phyloP scores from a whole-genome alignment of 2,113 vertebrate species.

The Aphelocoma coerulescens region DNA sequence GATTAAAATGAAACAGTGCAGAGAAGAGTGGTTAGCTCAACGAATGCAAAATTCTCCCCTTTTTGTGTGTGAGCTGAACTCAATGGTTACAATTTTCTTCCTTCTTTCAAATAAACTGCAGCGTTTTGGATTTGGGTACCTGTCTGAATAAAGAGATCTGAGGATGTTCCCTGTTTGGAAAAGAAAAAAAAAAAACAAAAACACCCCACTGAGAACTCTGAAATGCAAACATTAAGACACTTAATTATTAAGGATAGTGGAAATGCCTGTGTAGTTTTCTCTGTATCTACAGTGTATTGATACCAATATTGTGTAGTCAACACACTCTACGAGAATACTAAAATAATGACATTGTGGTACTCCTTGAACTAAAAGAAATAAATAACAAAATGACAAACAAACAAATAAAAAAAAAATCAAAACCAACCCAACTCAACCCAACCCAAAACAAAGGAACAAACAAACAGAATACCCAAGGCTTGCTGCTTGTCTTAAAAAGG shows the following conservation, averaged over 20 bases:
- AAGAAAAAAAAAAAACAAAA: neutral
- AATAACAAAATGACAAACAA: neutral
- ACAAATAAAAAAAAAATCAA: neutral
- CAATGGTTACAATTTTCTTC: neutral
- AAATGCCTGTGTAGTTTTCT: neutral
- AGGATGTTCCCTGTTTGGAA: neutral
- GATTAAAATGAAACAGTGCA: constrained; percentile 44
- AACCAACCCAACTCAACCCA: neutral
- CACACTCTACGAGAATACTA: neutral
- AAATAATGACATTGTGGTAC: neutral
- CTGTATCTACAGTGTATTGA: neutral
- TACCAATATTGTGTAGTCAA: neutral
- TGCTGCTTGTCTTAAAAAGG: neutral
- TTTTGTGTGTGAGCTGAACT: neutral
- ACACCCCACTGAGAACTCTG: neutral
- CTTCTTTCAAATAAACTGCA: neutral
- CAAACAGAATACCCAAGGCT: neutral
- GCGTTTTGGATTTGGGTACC: neutral
- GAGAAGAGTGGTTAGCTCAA: constrained; percentile 10
- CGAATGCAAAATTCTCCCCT: neutral
- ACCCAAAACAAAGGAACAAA: neutral
- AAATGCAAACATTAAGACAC: neutral
- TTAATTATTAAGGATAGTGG: neutral
- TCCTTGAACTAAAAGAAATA: neutral
- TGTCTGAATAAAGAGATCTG: neutral